Conservation (phyloP, 2,797 vertebrate species). For the Thamnophis elegans region DNA sequence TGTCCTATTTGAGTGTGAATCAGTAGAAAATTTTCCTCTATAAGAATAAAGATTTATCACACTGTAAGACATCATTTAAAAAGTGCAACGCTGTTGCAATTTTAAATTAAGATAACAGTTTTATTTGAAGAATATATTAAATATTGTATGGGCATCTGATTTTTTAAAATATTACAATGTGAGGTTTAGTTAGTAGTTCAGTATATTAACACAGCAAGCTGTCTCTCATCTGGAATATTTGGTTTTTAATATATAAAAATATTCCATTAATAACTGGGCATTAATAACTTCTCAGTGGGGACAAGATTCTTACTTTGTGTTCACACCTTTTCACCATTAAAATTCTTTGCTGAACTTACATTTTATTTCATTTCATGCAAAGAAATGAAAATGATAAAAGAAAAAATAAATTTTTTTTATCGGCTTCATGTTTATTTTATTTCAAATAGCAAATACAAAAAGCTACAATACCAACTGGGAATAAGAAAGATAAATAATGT, state of each 20-base stretch:
- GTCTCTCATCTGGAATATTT: not conserved
- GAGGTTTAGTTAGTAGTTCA: not conserved
- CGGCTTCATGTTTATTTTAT: not conserved
- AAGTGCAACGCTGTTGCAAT: slow-evolving; percentile 30
- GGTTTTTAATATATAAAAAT: not conserved
- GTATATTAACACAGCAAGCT: slow-evolving; percentile 9
- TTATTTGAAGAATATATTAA: slow-evolving; percentile 4
- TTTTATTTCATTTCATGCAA: not conserved
- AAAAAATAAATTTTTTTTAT: not conserved
- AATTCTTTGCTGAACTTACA: not conserved
- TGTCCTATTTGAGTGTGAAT: slow-evolving; percentile 39
- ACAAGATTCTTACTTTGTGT: not conserved
- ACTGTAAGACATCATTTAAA: slow-evolving; percentile 24
- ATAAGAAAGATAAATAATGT: not conserved
- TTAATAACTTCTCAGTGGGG: not conserved
- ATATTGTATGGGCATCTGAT: not conserved
- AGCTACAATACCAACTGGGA: not conserved
- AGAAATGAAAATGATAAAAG: too few species aligned
- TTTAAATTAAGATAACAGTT: slow-evolving; percentile 14
- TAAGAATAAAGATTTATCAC: slow-evolving; percentile 34
- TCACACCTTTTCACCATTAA: not conserved
- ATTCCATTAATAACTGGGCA: not conserved
- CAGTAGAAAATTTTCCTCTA: slow-evolving; percentile 16
- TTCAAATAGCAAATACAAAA: not conserved
- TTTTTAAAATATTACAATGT: slow-evolving; percentile 13